Base-by-base conservation (phyloP, 2,113 vertebrate species). In the Nothocercus julius region DNA sequence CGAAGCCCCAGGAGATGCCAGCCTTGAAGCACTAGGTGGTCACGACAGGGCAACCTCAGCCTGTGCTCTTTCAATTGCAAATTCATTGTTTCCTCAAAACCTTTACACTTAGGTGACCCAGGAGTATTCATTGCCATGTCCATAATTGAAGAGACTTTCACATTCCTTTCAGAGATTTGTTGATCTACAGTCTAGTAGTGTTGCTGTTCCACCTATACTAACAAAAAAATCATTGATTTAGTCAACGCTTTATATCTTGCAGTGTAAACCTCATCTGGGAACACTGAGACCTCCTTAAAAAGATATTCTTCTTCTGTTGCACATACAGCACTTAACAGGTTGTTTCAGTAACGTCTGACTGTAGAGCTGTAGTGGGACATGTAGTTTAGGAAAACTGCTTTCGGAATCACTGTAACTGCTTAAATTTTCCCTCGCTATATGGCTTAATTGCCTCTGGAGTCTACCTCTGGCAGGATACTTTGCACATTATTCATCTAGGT, bases 321-420 rank as follows among this genome's bases (percentile, higher is more conserved):
- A 11, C 0, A 0, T 54, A 5, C 44, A 59, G n/a, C 63, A 76
- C 36, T 53, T 28, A 34, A 20, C 2, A 28, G 10, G 11, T 22
- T 68, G 17, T 63, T 77, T 56, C 21, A 20, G 28, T 18, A 6
- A 4, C 5, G 25, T 63, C 32, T 85, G 62, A 53, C 32, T 44
- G n/a, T 49, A 56, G 54, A 92, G 47, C 24, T 74, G 14, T 66
- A 5, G 2, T 51, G 54, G 11, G 11, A 63, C 18, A 24, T 44
- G 6, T 17, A 53, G 9, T 47, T 90, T 44, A 82, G 47, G 47
- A 78, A 79, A 90, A 89, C 21, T 61, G n/a, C 49, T 83, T 77
- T 85, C 49, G 83, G 87, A 91, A 73, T 82, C 40, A 56, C 7
- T 45, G 32, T 85, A 45, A 56, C 19, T 53, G 3, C 20, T 78